Evolutionary conservation across 2,113 vertebrate genomes (phyloP).

Genomic region (Pica pica): DNA sequence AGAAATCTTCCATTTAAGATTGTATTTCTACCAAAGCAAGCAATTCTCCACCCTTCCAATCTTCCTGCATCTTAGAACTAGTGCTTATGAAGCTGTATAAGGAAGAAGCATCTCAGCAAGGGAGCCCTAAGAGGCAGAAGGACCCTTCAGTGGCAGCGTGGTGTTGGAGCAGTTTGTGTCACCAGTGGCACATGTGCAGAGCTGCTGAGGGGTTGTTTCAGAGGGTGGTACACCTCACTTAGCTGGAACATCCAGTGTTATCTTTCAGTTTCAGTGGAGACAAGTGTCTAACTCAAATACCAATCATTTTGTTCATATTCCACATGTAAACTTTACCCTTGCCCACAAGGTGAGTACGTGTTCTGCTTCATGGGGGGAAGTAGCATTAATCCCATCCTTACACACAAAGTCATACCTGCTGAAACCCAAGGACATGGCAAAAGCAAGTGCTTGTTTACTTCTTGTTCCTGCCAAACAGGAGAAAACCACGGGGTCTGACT

Average conservation of each 20-base stretch:
- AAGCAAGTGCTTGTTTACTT: slow-evolving; percentile 80
- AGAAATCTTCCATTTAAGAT: not conserved
- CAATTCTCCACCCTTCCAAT: not conserved
- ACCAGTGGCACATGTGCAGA: fast-evolving
- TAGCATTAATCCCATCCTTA: not conserved
- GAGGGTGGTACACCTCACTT: not conserved
- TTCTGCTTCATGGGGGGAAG: not conserved
- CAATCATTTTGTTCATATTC: not conserved
- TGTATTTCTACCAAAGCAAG: not conserved
- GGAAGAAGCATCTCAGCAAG: fast-evolving
- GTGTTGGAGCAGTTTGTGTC: not conserved
- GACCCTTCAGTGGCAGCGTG: not conserved
- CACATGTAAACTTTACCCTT: not conserved
- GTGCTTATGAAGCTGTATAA: not conserved
- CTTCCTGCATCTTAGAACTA: not conserved
- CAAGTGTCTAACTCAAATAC: not conserved
- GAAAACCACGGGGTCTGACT: slow-evolving; percentile 82
- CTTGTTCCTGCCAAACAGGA: slow-evolving; percentile 86
- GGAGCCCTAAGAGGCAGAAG: not conserved
- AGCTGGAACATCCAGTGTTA: not conserved
- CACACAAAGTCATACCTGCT: slow-evolving; percentile 65
- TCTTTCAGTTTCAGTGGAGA: not conserved
- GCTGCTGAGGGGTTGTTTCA: not conserved
- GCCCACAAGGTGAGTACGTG: fast-evolving
- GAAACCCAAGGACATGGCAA: slow-evolving; percentile 83